phyloP scores from a whole-genome alignment of 2,113 vertebrate genomes.

The Orthonyx spaldingii region DNA sequence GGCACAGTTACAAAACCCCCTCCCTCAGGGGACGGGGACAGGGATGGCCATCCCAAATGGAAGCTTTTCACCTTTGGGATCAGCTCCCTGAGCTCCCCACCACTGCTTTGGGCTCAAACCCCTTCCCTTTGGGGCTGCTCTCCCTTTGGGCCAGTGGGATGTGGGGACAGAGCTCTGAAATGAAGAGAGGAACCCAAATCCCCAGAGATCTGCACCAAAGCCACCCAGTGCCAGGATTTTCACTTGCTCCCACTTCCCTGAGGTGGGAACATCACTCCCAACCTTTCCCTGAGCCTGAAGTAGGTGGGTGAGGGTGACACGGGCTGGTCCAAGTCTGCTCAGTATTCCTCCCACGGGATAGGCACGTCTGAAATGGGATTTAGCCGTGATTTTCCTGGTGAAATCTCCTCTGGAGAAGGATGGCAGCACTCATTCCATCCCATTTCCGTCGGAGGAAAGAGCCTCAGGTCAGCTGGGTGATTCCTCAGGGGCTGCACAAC shows the following conservation, averaged over 20 bases:
- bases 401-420: background rate
- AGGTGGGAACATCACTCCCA: fast-evolving
- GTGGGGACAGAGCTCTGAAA: background rate
- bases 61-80: background rate
- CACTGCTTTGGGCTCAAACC: background rate
- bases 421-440: background rate
- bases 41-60: fast-evolving
- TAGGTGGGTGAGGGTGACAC: fast-evolving
- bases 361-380: fast-evolving
- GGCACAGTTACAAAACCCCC: background rate
- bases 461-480: background rate
- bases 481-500: background rate
- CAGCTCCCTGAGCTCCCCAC: background rate
- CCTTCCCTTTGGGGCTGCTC: background rate
- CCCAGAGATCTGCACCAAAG: background rate
- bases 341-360: fast-evolving
- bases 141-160: fast-evolving
- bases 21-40: fast-evolving
- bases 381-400: fast-evolving
- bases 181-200: background rate
- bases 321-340: background rate
- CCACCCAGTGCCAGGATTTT: fast-evolving
- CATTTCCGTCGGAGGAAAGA: background rate
- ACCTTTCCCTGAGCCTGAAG: background rate
- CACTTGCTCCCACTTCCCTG: fast-evolving